Evolutionary conservation across 2,113 vertebrate genomes (phyloP).

Genomic region (Dasyurus viverrinus): DNA sequence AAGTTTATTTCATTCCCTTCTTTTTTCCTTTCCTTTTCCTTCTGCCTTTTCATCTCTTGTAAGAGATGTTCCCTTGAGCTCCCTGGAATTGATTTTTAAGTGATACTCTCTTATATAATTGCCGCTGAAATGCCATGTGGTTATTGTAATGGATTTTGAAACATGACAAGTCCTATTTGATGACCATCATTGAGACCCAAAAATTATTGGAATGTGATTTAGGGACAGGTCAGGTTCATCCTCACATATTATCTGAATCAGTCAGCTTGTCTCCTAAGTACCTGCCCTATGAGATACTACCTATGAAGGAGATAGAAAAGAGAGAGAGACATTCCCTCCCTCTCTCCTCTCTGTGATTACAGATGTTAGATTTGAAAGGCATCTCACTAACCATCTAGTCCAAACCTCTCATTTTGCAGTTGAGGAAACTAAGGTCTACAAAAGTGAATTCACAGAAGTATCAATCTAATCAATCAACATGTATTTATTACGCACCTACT

Average conservation of each 20-base stretch:
- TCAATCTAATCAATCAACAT: neutral
- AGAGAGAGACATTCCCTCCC: neutral
- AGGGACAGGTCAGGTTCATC: conserved; percentile 33
- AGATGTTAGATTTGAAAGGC: neutral
- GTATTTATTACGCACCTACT: neutral
- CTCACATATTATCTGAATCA: neutral
- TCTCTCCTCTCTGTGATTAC: neutral
- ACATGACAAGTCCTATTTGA: conserved; percentile 62
- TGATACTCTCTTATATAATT: conserved; percentile 82
- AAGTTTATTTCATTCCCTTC: conserved; percentile 7
- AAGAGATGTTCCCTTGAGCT: conserved; percentile 58
- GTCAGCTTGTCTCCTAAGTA: neutral
- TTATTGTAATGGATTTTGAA: conserved; percentile 78
- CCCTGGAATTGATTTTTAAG: conserved; percentile 82
- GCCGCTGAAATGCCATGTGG: conserved; percentile 76
- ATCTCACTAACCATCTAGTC: neutral
- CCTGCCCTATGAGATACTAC: neutral
- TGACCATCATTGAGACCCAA: neutral
- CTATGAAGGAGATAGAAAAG: neutral
- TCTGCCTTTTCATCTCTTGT: conserved; percentile 51
- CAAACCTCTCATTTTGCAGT: neutral
- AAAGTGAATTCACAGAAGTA: neutral
- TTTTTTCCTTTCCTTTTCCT: neutral
- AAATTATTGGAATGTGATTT: conserved; percentile 52
- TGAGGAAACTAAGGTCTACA: neutral